phyloP scores from a whole-genome alignment of 2,113 vertebrate genomes.

The Pelecanus crispus region DNA sequence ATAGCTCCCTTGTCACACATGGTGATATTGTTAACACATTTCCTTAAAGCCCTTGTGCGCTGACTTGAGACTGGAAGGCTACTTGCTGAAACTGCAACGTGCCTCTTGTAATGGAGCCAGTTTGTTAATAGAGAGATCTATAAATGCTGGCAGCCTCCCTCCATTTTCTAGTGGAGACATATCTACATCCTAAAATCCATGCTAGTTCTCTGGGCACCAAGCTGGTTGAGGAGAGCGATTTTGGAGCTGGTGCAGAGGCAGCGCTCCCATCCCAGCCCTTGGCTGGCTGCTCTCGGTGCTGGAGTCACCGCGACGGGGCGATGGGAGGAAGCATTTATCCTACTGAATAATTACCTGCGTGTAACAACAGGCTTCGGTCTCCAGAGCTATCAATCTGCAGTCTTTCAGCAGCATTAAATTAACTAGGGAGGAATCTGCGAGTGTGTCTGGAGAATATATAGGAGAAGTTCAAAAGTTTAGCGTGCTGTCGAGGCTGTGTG shows the following conservation, averaged over 20 bases:
- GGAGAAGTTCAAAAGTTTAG: conserved; percentile 41
- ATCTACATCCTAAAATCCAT: background rate
- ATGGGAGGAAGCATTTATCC: background rate
- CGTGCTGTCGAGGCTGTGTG: accelerated
- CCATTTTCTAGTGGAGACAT: background rate
- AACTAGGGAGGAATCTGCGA: background rate
- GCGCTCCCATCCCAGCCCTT: background rate
- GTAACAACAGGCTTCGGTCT: background rate
- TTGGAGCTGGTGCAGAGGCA: background rate
- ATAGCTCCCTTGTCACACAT: background rate
- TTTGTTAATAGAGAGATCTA: background rate
- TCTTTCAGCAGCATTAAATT: conserved; percentile 10
- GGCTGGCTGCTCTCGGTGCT: accelerated
- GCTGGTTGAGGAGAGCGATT: accelerated
- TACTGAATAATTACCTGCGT: background rate
- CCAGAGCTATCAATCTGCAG: background rate
- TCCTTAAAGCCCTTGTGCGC: background rate
- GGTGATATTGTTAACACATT: background rate
- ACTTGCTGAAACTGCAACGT: background rate
- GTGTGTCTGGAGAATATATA: conserved; percentile 21
- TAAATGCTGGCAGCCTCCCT: background rate
- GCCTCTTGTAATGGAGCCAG: background rate
- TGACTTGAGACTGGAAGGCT: background rate
- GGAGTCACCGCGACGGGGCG: accelerated
- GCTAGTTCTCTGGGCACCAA: background rate